Evolutionary conservation across 2,797 vertebrate species (phyloP).

Genomic region (Salarias fasciatus): DNA sequence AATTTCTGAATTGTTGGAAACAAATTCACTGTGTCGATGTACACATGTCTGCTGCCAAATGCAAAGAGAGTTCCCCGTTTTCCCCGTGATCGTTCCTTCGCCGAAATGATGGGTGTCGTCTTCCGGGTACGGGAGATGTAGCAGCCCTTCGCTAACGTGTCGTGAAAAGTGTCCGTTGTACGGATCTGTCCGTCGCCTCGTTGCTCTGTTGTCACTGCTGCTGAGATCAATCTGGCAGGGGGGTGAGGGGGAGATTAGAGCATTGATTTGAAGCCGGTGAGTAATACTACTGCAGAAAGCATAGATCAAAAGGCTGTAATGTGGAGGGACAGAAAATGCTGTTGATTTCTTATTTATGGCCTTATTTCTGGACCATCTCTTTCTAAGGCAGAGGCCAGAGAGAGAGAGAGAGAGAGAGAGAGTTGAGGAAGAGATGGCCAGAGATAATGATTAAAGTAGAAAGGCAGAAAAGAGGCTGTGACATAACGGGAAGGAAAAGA

Average conservation of each 20-base stretch:
- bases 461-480: constrained; percentile 58
- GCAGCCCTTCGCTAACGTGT: too few relatives aligned
- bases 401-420: constrained; percentile 4
- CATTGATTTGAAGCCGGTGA: constrained; percentile 85
- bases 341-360: constrained; percentile 87
- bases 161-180: constrained; percentile 77
- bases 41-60: too few relatives aligned
- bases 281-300: constrained; percentile 84
- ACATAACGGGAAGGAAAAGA: constrained; percentile 54
- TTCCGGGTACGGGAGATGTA: too few relatives aligned
- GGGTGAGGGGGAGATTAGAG: constrained; percentile 74
- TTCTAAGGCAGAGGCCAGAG: constrained; percentile 41
- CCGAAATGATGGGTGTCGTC: constrained; percentile 16
- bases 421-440: not conserved
- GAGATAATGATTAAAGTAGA: constrained; percentile 59
- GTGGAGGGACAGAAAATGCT: constrained; percentile 80
- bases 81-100: too few relatives aligned
- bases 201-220: constrained; percentile 57
- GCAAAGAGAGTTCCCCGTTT: too few relatives aligned
- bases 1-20: too few relatives aligned
- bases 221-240: constrained; percentile 81
- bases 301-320: constrained; percentile 84
- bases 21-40: too few relatives aligned
- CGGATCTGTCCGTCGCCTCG: constrained; percentile 66
- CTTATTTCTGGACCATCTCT: constrained; percentile 79